A percentile compares a stretch with the other conserved stretches of the same genome.
These are phyloP conservation scores for Florisuga fusca DNA, from an alignment of 2,797 vertebrate genomes.

Conservation along the genomic window DNA sequence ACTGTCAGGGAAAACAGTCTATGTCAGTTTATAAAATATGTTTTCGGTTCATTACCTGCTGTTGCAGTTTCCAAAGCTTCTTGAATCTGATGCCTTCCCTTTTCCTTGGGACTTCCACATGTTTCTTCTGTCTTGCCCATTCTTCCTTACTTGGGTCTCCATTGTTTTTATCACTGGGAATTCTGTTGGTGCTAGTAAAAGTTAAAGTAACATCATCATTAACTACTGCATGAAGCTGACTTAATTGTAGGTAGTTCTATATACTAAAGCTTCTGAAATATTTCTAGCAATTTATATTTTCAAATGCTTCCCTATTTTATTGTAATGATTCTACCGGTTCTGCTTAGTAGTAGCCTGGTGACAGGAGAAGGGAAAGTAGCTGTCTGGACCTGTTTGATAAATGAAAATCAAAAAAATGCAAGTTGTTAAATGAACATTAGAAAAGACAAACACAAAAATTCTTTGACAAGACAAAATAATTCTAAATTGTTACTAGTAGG, in stretches of 20 bases:
- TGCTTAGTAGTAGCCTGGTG: background rate
- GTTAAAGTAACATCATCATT: background rate
- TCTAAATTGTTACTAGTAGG: background rate
- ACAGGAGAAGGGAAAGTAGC: background rate
- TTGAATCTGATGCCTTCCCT: background rate
- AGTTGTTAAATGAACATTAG: conserved; percentile 5
- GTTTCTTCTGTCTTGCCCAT: background rate
- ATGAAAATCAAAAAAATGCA: background rate
- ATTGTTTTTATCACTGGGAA: background rate
- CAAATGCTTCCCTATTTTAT: background rate
- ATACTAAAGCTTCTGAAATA: background rate
- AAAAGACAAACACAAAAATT: background rate
- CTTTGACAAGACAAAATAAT: background rate
- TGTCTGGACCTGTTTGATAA: conserved; percentile 13
- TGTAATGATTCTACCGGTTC: conserved; percentile 2
- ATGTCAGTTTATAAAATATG: background rate
- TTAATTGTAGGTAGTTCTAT: background rate
- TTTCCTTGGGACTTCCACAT: background rate
- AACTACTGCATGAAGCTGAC: background rate
- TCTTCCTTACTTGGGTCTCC: background rate
- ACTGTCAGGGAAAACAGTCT: background rate
- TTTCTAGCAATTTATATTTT: background rate
- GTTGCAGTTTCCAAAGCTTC: background rate
- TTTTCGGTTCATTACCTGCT: background rate
- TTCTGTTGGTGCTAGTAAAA: background rate